A percentile compares a stretch with the other conserved stretches of the same genome.
phyloP scores from a whole-genome alignment of 2,797 vertebrate genomes.

The Takifugu rubripes region DNA sequence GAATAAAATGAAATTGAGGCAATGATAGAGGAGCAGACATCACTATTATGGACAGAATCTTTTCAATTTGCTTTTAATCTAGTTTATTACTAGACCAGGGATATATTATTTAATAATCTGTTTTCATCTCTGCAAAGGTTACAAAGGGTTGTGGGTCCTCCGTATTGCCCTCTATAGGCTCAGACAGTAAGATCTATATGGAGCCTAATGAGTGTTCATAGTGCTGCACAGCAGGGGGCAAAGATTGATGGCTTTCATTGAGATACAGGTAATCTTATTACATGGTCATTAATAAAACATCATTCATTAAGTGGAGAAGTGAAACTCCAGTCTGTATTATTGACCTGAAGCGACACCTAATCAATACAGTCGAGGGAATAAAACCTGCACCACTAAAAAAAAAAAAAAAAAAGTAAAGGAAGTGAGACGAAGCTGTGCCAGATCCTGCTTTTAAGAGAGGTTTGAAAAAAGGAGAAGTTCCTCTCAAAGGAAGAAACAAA shows the following conservation, averaged over 20 bases:
- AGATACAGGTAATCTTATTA: constrained; percentile 76
- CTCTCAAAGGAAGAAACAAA: constrained; percentile 8
- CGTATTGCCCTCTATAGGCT: constrained; percentile 4
- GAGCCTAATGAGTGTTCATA: constrained; percentile 58
- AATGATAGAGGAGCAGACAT: too few relatives aligned
- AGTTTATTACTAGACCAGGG: too few relatives aligned
- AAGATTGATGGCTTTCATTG: constrained; percentile 71
- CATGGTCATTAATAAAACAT: constrained; percentile 78
- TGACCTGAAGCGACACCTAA: constrained; percentile 57
- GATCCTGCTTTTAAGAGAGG: background rate
- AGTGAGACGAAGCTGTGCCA: background rate
- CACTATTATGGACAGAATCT: too few relatives aligned
- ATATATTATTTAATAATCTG: background rate
- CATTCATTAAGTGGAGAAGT: constrained; percentile 75
- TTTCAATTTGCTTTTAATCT: too few relatives aligned
- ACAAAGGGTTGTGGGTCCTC: constrained; percentile 1
- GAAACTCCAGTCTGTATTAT: constrained; percentile 66
- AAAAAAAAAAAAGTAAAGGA: background rate
- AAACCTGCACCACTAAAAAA: constrained; percentile 28
- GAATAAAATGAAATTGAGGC: too few relatives aligned
- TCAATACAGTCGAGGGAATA: constrained; percentile 53
- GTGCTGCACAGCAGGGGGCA: constrained; percentile 38
- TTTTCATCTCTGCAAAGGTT: background rate
- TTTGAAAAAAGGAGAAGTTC: constrained; percentile 13
- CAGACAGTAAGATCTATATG: constrained; percentile 35